Conservation (phyloP, 2,888 invertebrate genomes). For the Anthophora plumipes region DNA sequence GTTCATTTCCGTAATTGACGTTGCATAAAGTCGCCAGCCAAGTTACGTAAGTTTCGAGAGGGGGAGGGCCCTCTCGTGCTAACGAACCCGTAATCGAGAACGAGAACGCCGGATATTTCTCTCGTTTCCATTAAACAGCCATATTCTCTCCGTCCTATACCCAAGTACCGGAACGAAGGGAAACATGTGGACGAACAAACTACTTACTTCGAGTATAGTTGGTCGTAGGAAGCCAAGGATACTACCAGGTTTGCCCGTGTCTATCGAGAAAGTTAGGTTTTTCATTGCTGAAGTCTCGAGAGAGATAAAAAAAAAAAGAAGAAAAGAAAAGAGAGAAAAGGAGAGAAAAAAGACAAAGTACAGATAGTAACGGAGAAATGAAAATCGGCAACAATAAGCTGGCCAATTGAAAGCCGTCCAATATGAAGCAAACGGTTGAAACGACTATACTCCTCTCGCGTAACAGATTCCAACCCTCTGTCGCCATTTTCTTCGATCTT, state of each 20-base stretch:
- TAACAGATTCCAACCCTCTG: slow-evolving; percentile 10
- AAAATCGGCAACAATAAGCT: slow-evolving; percentile 53
- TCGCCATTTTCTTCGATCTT: slow-evolving; percentile 10
- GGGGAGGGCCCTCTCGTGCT: slow-evolving; percentile 16
- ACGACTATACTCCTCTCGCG: slow-evolving; percentile 41
- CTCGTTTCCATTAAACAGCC: slow-evolving; percentile 27
- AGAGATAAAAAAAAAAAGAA: too few relatives aligned
- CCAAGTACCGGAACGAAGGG: background rate
- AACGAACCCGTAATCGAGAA: slow-evolving; percentile 50
- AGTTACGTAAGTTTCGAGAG: slow-evolving; percentile 48
- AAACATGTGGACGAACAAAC: background rate
- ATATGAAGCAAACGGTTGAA: slow-evolving; percentile 34
- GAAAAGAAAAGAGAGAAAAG: too few relatives aligned
- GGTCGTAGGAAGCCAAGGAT: background rate
- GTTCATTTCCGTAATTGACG: slow-evolving; percentile 51
- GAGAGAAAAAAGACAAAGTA: background rate
- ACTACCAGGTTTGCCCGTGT: background rate
- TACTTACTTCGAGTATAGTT: background rate
- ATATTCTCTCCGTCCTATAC: background rate
- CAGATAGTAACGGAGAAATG: slow-evolving; percentile 20
- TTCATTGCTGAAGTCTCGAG: background rate
- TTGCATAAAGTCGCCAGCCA: slow-evolving; percentile 46
- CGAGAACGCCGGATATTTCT: slow-evolving; percentile 43
- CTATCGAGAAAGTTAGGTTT: slow-evolving; percentile 11
- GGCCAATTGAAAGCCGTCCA: slow-evolving; percentile 52